Base-by-base conservation (phyloP, 2,888 invertebrate species). In the Heteromyza rotundicornis region DNA sequence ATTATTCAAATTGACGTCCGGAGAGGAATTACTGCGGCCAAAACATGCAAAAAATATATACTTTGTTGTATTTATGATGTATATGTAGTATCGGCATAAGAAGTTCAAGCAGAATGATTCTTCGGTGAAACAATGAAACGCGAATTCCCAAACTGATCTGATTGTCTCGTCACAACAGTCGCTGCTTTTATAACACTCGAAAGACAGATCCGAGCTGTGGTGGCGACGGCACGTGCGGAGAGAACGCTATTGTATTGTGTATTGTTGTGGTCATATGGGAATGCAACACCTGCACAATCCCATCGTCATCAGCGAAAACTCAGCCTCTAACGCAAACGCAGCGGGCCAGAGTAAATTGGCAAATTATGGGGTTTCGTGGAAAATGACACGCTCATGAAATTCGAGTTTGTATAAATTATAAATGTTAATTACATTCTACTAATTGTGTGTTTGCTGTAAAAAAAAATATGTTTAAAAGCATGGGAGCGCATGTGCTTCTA, bases 181-280 rank as follows among this genome's bases (percentile, higher is more conserved):
- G 62, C 58, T 65, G 79, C 78, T 78, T 78, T 79, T 78, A 78
- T 78, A 78, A 78, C 5, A 47, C 20, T 2, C 47, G 47, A 40
- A 40, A 40, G 40, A n/a, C 47, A 14, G 19, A 47, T 14, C 5
- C 17, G 52, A 19, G 47, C 16, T 16, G 17, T n/a, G 22, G 32
- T 14, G n/a, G 20, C 57, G 44, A 16, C 20, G 19, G 54, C 40
- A n/a, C n/a, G n/a, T n/a, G n/a, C 22, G 24, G 56, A 7, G n/a
- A n/a, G n/a, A 50, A 32, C 36, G 44, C n/a, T 40, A 51, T 20
- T 14, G 17, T 44, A 51, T 57, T 36, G 23, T n/a, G n/a, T 32
- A 24, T 32, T 36, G n/a, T 22, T 47, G 20, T 56, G 51, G 22
- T 55, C 47, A 63, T 67, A 66, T 68, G 68, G 54, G 57, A 60